Percentiles rank a stretch among this genome's conserved stretches.
phyloP scores from a whole-genome alignment of 2,888 invertebrate species.

The Nemurella pictetii region DNA sequence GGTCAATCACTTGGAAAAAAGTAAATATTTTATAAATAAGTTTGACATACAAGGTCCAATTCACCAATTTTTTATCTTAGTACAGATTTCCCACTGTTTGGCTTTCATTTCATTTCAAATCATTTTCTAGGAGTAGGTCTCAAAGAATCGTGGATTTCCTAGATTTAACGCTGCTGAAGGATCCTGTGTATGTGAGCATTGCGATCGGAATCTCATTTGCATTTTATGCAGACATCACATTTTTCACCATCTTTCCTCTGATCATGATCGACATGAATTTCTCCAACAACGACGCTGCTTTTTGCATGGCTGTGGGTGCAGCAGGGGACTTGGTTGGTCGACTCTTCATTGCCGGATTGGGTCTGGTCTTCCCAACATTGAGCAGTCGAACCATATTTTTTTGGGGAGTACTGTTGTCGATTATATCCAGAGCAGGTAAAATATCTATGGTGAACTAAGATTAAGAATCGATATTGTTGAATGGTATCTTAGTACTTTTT shows the following conservation, averaged over 20 bases:
- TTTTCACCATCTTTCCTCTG: slow-evolving; percentile 69
- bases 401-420: slow-evolving; percentile 65
- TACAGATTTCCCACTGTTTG: no score
- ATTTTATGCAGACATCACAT: slow-evolving; percentile 70
- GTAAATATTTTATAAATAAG: background rate
- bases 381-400: slow-evolving; percentile 68
- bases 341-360: slow-evolving; percentile 63
- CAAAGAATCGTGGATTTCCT: slow-evolving; percentile 45
- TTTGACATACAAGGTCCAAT: no score
- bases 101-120: no score
- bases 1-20: background rate
- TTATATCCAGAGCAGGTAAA: slow-evolving; percentile 68
- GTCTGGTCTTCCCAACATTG: slow-evolving; percentile 60
- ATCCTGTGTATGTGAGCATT: slow-evolving; percentile 60
- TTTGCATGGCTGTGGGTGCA: slow-evolving; percentile 70
- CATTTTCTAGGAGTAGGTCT: background rate
- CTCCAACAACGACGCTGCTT: slow-evolving; percentile 62
- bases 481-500: no score
- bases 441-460: no score
- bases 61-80: background rate
- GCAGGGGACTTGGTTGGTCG: slow-evolving; percentile 68
- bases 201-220: slow-evolving; percentile 69
- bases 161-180: slow-evolving; percentile 49
- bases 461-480: no score
- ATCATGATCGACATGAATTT: slow-evolving; percentile 64